phyloP scores from a whole-genome alignment of 2,113 vertebrate species.

The Cyanoramphus novaezelandiae region DNA sequence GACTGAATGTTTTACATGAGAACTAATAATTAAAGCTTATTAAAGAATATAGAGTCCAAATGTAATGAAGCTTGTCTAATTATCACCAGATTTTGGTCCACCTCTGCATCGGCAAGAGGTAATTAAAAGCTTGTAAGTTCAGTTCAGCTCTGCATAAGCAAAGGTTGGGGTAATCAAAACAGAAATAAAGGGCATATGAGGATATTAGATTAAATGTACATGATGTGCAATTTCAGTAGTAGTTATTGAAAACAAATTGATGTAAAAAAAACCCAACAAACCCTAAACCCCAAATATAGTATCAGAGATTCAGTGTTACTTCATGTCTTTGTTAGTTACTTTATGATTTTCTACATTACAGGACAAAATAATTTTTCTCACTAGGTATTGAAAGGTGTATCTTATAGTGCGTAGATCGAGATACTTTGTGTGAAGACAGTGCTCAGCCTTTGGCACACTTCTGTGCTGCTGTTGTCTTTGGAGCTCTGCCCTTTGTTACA shows the following conservation, averaged over 20 bases:
- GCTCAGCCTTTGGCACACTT: background rate
- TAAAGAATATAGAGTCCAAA: background rate
- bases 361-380: background rate
- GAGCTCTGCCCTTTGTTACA: background rate
- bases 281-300: accelerated
- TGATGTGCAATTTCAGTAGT: background rate
- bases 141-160: background rate
- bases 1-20: background rate
- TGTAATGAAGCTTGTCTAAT: background rate
- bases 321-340: background rate
- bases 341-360: background rate
- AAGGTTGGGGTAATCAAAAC: background rate
- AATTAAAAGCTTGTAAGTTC: background rate
- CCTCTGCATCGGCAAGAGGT: background rate
- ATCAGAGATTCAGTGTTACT: background rate
- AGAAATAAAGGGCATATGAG: background rate
- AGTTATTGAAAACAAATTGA: background rate
- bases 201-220: background rate
- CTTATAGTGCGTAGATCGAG: accelerated
- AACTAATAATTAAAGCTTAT: background rate
- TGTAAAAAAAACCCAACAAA: background rate
- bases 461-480: accelerated
- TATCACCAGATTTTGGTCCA: background rate
- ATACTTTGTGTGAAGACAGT: background rate
- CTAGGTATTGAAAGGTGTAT: accelerated